A percentile compares a stretch with the other conserved stretches of the same genome.
Evolutionary conservation across 2,888 invertebrate species (phyloP).

Genomic region (Troides helena): DNA sequence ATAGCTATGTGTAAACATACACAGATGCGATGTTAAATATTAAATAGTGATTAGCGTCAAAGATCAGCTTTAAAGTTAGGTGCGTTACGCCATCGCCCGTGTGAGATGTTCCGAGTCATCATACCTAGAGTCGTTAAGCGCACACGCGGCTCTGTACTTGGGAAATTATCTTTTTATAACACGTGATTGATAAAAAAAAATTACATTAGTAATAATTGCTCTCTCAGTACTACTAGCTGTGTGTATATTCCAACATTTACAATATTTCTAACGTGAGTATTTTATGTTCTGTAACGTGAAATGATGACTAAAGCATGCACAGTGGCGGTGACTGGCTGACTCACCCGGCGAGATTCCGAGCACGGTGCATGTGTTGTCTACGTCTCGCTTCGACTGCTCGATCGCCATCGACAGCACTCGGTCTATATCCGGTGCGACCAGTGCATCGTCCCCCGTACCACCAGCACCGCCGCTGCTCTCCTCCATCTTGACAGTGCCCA

Average conservation of each 20-base stretch:
- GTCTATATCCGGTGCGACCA: slow-evolving; percentile 88
- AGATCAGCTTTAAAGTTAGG: slow-evolving; percentile 48
- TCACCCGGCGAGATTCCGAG: slow-evolving; percentile 94
- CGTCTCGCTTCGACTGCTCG: slow-evolving; percentile 91
- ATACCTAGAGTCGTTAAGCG: slow-evolving; percentile 56
- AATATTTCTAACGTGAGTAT: slow-evolving; percentile 22
- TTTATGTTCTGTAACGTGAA: slow-evolving; percentile 16
- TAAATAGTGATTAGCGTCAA: slow-evolving; percentile 37
- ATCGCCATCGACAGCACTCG: slow-evolving; percentile 91
- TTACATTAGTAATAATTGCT: slow-evolving; percentile 53
- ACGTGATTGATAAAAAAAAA: slow-evolving; percentile 39
- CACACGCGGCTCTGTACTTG: slow-evolving; percentile 41
- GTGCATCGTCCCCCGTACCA: slow-evolving; percentile 73
- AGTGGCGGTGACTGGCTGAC: slow-evolving; percentile 81
- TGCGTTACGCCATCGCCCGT: slow-evolving; percentile 65
- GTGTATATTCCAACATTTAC: slow-evolving; percentile 7
- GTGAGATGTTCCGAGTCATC: slow-evolving; percentile 59
- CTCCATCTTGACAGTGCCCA: slow-evolving; percentile 84
- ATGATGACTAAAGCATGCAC: slow-evolving; percentile 32
- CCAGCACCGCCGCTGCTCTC: slow-evolving; percentile 79
- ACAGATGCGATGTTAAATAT: slow-evolving; percentile 3
- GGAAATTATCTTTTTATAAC: slow-evolving; percentile 57
- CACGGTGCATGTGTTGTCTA: slow-evolving; percentile 90
- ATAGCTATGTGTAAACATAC: background rate
- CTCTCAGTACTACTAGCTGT: slow-evolving; percentile 2